Evolutionary conservation across 2,888 invertebrate genomes (phyloP), one percentile per base, ranked within the genome.

Genomic region (Tribolium freemani): DNA sequence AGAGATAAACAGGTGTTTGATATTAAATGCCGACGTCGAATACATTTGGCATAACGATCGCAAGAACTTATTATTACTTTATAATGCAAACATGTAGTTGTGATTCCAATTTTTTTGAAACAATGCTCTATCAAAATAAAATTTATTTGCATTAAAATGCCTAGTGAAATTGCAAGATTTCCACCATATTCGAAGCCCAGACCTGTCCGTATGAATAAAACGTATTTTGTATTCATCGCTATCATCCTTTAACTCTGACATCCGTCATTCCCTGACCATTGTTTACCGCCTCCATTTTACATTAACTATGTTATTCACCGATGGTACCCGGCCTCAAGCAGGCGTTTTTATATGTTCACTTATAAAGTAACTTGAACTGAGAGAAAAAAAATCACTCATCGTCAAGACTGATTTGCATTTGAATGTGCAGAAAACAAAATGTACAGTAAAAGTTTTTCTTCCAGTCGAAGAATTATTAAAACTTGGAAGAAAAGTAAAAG

Each of bases 241-340:
- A 60, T 60, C 69, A 53, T 60, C 60, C 60, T 68, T 60, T 60
- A 69, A 69, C 60, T 69, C 58, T 60, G 69, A 67, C 60, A 69
- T 69, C 69, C 60, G 69, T 69, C 69, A 69, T 69, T 69, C 69
- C 60, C 16, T 60, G 51, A 60, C 60, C 60, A 69, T 69, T 60
- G 69, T 60, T 69, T 69, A 69, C 69, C 69, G 69, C 60, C 60
- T 57, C 60, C 58, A 69, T 53, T 69, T 69, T 53, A 69, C 26
- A 67, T 67, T 67, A 67, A 67, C 67, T 54, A 54, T 10, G 67
- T 67, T 67, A 67, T 67, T 67, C 56, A 66, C 54, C 48, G 63
- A 51, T 63, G 51, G 50, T 51, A 13, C 63, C 48, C 16, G 8
- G 38, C 44, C 57, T 57, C 46, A 20, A 26, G 60, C 60, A 45